phyloP scores from a whole-genome alignment of 2,888 invertebrate species.

The Spicauda simplicius region DNA sequence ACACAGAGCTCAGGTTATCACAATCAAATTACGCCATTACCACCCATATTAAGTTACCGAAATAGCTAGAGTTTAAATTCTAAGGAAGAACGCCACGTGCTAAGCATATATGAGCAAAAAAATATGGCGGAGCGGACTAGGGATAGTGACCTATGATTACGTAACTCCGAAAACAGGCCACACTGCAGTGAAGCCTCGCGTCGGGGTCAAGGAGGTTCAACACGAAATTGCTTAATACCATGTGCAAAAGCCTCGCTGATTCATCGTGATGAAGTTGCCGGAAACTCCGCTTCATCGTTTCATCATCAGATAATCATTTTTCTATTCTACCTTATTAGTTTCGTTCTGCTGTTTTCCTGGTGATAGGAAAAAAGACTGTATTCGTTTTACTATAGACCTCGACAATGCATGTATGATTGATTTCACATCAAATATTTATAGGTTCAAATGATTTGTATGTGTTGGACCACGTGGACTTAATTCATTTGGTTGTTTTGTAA shows the following conservation, averaged over 20 bases:
- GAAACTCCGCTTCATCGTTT: neutral
- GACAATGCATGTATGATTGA: too few species aligned
- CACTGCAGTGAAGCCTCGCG: slow-evolving; percentile 56
- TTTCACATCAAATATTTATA: too few species aligned
- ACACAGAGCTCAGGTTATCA: slow-evolving; percentile 54
- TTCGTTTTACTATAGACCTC: too few species aligned
- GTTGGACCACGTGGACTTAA: too few species aligned
- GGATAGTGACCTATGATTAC: slow-evolving; percentile 83
- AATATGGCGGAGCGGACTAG: slow-evolving; percentile 73
- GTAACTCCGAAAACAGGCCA: slow-evolving; percentile 81
- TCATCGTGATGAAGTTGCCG: slow-evolving; percentile 41
- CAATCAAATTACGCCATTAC: slow-evolving; percentile 62
- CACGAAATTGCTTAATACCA: slow-evolving; percentile 66
- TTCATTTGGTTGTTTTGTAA: too few species aligned
- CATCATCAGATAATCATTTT: neutral
- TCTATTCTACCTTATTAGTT: slow-evolving; percentile 36
- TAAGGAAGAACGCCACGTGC: slow-evolving; percentile 79
- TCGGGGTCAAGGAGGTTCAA: slow-evolving; percentile 80
- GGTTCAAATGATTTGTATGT: too few species aligned
- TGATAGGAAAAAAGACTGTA: too few species aligned
- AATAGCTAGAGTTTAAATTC: slow-evolving; percentile 69
- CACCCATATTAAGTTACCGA: slow-evolving; percentile 69
- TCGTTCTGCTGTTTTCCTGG: too few species aligned
- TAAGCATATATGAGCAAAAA: slow-evolving; percentile 77
- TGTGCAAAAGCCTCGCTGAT: slow-evolving; percentile 52